Evolutionary conservation across 1,140 invertebrate species (phyloP).

Genomic region (Drosophila kanapiae): DNA sequence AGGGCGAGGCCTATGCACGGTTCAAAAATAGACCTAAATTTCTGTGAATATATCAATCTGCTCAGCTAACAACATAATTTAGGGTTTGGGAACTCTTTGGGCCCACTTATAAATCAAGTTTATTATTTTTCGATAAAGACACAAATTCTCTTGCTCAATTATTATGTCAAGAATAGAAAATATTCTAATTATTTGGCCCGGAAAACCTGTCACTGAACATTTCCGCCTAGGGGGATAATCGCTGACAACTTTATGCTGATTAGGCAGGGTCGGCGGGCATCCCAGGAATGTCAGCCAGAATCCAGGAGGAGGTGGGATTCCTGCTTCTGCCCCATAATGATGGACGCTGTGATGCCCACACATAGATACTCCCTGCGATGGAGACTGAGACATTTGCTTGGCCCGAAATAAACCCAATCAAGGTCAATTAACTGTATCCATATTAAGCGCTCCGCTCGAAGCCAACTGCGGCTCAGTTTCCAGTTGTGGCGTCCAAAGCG

Average conservation of each 20-base stretch:
- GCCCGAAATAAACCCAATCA: constrained; percentile 78
- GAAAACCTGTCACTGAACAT: not conserved
- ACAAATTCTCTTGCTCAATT: not conserved
- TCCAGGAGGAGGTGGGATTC: not conserved
- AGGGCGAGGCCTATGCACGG: constrained; percentile 12
- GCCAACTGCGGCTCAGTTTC: constrained; percentile 31
- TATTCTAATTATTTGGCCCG: not conserved
- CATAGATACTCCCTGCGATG: not conserved
- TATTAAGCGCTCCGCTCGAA: constrained; percentile 62
- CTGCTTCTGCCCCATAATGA: constrained; percentile 13
- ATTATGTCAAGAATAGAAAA: not conserved
- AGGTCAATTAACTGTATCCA: constrained; percentile 85
- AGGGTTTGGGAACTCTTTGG: too few relatives aligned
- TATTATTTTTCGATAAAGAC: too few relatives aligned
- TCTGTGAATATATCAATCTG: not conserved
- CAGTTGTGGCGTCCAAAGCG: constrained; percentile 44
- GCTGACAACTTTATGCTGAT: constrained; percentile 32
- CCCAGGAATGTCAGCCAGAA: constrained; percentile 6
- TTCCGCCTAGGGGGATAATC: not conserved
- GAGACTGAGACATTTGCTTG: constrained; percentile 39
- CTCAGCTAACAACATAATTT: not conserved
- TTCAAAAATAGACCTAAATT: not conserved
- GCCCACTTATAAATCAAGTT: not conserved
- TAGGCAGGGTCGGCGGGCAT: constrained; percentile 7
- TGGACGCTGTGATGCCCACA: constrained; percentile 12